phyloP scores from a whole-genome alignment of 2,888 invertebrate genomes.

The Drosophila leonis region DNA sequence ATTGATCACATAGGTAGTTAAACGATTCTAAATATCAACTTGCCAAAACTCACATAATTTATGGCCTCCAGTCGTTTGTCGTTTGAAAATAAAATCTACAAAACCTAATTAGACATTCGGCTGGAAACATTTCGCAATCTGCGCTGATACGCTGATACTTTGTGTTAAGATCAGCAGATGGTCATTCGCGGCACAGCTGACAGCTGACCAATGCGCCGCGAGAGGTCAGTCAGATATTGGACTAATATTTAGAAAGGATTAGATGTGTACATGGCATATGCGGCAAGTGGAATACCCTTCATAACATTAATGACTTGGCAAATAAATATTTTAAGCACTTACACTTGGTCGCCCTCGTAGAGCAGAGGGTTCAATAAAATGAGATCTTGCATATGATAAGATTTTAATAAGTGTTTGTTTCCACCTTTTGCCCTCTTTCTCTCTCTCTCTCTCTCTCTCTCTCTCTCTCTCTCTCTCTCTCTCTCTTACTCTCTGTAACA shows the following conservation, averaged over 20 bases:
- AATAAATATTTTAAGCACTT: not conserved
- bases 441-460: no score
- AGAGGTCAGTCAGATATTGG: slow-evolving; percentile 44
- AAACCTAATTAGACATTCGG: slow-evolving; percentile 40
- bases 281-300: slow-evolving; percentile 24
- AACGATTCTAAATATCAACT: slow-evolving; percentile 28
- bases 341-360: no score
- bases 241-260: slow-evolving; percentile 5
- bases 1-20: slow-evolving; percentile 63
- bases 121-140: slow-evolving; percentile 53
- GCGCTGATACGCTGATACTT: slow-evolving; percentile 3
- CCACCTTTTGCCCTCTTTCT: no score
- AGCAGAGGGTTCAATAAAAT: no score
- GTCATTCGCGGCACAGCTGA: slow-evolving; percentile 20
- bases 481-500: no score
- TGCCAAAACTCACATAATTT: slow-evolving; percentile 39
- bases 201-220: slow-evolving; percentile 50
- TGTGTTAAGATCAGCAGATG: slow-evolving; percentile 55
- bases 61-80: slow-evolving; percentile 30
- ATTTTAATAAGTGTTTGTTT: no score
- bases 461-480: no score
- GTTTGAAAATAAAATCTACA: slow-evolving; percentile 24
- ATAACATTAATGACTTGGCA: not conserved
- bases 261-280: not conserved
- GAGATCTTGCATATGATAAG: no score